Evolutionary conservation across 2,797 vertebrate species (phyloP).

Genomic region (Heterohyrax brucei): DNA sequence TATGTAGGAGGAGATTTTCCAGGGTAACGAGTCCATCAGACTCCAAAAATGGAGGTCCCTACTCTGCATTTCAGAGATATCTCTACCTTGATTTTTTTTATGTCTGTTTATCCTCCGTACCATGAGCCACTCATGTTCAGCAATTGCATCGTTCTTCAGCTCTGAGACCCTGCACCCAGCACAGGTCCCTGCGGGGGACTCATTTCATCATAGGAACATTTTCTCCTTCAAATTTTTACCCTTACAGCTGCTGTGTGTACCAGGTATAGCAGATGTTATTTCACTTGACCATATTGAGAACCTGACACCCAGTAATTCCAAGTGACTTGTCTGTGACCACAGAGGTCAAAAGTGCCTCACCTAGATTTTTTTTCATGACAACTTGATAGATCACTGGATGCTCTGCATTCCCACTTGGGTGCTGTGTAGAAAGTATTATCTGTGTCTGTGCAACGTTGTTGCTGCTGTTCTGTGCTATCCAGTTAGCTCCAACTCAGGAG

Average conservation of each 20-base stretch:
- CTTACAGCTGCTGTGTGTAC: rapidly evolving
- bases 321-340: not conserved
- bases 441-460: not conserved
- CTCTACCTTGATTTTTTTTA: rapidly evolving
- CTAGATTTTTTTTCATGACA: not conserved
- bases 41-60: rapidly evolving
- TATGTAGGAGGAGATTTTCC: not conserved
- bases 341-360: not conserved
- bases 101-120: rapidly evolving
- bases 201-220: rapidly evolving
- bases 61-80: rapidly evolving
- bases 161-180: not conserved
- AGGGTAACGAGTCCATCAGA: rapidly evolving
- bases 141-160: rapidly evolving
- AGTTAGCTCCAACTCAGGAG: not conserved
- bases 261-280: rapidly evolving
- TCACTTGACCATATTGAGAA: not conserved
- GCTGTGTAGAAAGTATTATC: not conserved
- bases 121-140: rapidly evolving
- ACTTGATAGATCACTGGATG: rapidly evolving
- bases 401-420: rapidly evolving
- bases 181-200: rapidly evolving
- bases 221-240: too few species aligned
- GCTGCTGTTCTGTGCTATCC: not conserved
- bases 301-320: not conserved